phyloP scores from a whole-genome alignment of 2,888 invertebrate species.

The Uropetala carovei region DNA sequence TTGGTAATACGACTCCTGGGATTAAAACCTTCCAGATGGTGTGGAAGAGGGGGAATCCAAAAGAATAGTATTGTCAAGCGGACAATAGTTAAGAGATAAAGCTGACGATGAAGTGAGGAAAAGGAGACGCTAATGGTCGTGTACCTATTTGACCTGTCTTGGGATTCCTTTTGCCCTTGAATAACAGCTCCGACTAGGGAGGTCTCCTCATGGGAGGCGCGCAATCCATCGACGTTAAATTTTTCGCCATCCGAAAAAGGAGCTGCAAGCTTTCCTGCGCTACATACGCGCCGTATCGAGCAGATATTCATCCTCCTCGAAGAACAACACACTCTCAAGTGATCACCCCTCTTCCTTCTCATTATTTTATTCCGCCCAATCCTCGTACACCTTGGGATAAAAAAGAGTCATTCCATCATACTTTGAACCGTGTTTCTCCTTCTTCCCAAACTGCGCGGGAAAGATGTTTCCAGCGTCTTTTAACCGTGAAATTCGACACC shows the following conservation, averaged over 20 bases:
- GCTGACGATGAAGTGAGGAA: not conserved
- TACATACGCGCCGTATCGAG: not conserved
- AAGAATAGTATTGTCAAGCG: not conserved
- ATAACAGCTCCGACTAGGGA: not conserved
- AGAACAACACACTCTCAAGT: not conserved
- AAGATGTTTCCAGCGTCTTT: not conserved
- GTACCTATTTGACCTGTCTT: conserved; percentile 15
- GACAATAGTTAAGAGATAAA: not conserved
- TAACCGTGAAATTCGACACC: not conserved
- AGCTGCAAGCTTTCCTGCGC: not conserved
- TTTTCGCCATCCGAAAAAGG: not conserved
- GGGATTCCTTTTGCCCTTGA: not conserved
- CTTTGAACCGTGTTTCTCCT: not conserved
- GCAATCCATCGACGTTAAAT: not conserved
- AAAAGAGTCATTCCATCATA: not conserved
- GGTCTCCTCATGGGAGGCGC: not conserved
- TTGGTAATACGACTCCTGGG: too few species aligned
- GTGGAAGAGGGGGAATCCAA: not conserved
- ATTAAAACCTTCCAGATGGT: not conserved
- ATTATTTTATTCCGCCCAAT: not conserved
- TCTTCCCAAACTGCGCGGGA: not conserved
- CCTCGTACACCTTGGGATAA: not conserved
- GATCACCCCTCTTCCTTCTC: not conserved
- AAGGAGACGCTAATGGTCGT: not conserved
- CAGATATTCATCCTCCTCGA: not conserved